Base-by-base conservation (phyloP, 2,797 vertebrate genomes). In the Diceros bicornis region DNA sequence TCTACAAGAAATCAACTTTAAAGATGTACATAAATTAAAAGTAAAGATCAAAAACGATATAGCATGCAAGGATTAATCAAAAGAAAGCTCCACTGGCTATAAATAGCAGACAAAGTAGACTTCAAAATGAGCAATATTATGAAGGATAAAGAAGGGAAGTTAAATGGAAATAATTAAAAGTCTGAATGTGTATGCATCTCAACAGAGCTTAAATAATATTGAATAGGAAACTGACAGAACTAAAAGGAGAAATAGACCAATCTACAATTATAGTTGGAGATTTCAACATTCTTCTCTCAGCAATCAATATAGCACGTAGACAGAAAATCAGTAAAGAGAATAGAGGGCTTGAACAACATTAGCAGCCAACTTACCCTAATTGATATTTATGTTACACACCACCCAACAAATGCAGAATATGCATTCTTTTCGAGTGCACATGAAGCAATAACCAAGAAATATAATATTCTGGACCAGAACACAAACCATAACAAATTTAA, bases 251-350 rank as follows among this genome's bases (percentile, higher is more conserved):
- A 77, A 78, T 52, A 92, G 47, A 32, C 29, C n/a, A 71, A 61
- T 59, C 27, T 41, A 69, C 13, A 88, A 37, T 47, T 47, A 89
- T 20, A 37, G 7, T 23, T 77, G 77, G 17, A 74, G 64, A 92
- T 50, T 78, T 78, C 64, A 57, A 62, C 61, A 69, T 75, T 85
- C 57, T 89, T 83, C 32, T 69, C 83, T 64, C 47, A 68, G 41
- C 11, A 89, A 86, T 79, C 90, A 74, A 16, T 81, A 83, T n/a
- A 85, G 69, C 37, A 52, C 14, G 14, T 52, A 16, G 14, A 52
- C 68, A 94, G 50, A 91, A 84, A 91, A 95, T 95, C 71, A 78
- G 72, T 85, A 34, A 62, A 21, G 11, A 57, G 57, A 81, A 66
- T 37, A 92, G 25, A 92, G 25, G n/a, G 68, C 25, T 57, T 74